Conservation (phyloP, 2,888 invertebrate genomes). For the Phytoseiulus persimilis region DNA sequence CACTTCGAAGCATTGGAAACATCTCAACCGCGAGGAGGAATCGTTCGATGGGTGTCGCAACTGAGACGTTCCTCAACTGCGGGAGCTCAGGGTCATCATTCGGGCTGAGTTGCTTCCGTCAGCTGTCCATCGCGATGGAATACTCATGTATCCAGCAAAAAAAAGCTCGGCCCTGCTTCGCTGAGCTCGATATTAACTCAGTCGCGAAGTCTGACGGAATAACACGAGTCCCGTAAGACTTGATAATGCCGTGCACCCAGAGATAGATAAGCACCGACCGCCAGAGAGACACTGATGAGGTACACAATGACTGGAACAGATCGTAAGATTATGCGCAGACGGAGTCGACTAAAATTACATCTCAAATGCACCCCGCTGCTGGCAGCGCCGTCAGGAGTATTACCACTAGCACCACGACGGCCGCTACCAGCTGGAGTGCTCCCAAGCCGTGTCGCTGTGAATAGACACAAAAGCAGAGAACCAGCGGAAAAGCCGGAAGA, state of each 20-base stretch:
- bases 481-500: neutral
- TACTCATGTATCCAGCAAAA: no score
- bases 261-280: neutral
- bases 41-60: no score
- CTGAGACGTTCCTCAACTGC: no score
- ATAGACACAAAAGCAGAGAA: neutral
- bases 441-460: neutral
- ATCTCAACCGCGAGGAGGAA: no score
- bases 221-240: neutral
- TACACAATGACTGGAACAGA: neutral
- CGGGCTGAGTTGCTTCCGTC: no score
- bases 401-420: neutral
- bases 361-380: neutral
- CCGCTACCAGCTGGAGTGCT: neutral
- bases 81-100: no score
- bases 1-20: no score
- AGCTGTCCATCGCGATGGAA: no score
- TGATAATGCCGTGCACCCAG: neutral
- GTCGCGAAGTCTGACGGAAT: no score
- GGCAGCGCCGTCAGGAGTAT: neutral
- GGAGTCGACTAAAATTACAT: neutral
- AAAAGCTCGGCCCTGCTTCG: no score
- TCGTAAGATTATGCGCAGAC: neutral
- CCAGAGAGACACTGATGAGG: neutral
- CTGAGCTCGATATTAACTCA: no score